Percentiles rank a stretch among this genome's conserved stretches.
Evolutionary conservation across 2,113 vertebrate genomes (phyloP).

Genomic region (Oplegnathus fasciatus): DNA sequence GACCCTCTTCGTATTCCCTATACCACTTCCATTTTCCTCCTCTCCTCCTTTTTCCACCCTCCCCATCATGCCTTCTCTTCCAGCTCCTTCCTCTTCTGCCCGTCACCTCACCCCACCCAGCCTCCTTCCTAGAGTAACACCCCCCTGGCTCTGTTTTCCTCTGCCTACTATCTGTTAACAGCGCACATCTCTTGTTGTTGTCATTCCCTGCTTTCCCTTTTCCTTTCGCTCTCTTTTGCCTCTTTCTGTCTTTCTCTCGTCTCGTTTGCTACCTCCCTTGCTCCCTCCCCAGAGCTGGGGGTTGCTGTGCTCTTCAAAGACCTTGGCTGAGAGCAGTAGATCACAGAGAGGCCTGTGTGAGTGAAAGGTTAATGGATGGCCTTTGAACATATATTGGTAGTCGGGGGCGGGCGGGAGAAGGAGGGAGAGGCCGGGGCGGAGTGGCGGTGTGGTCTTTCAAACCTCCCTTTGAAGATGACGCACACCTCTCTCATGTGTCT

Average conservation of each 20-base stretch:
- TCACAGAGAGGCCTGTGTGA: slow-evolving; percentile 82
- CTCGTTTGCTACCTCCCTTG: slow-evolving; percentile 45
- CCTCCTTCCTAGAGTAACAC: slow-evolving; percentile 13
- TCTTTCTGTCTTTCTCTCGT: slow-evolving; percentile 29
- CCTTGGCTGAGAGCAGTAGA: slow-evolving; percentile 82
- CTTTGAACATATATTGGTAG: slow-evolving; percentile 86
- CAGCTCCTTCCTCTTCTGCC: neutral
- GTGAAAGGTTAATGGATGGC: slow-evolving; percentile 88
- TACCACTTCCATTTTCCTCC: neutral
- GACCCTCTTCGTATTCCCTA: slow-evolving; percentile 15
- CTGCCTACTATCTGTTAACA: slow-evolving; percentile 31
- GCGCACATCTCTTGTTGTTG: slow-evolving; percentile 24
- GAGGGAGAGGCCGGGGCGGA: slow-evolving; percentile 52
- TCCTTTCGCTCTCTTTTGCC: slow-evolving; percentile 13
- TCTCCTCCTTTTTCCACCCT: slow-evolving; percentile 3
- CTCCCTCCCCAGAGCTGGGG: slow-evolving; percentile 32
- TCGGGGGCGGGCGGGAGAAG: slow-evolving; percentile 58
- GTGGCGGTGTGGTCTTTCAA: slow-evolving; percentile 76
- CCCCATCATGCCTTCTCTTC: neutral
- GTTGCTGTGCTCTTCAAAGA: slow-evolving; percentile 83
- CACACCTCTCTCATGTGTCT: slow-evolving; percentile 58
- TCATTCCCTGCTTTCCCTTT: slow-evolving; percentile 27
- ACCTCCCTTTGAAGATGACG: slow-evolving; percentile 82
- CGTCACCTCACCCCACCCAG: slow-evolving; percentile 20
- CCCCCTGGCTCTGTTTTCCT: slow-evolving; percentile 29